phyloP scores from a whole-genome alignment of 2,888 invertebrate genomes.

The Nymphalis urticae region DNA sequence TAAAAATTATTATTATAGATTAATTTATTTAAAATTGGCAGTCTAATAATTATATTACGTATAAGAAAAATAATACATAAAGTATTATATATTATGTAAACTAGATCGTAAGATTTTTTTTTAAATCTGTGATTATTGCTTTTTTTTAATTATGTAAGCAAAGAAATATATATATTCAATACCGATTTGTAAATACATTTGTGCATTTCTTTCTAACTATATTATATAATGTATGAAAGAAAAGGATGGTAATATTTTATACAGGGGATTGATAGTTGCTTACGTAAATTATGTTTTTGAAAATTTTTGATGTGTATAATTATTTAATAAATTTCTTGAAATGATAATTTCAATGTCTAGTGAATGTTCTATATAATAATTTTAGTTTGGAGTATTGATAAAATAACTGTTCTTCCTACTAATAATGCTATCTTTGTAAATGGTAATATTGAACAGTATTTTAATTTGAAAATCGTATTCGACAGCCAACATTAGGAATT shows the following conservation, averaged over 20 bases:
- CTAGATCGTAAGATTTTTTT: slow-evolving; percentile 16
- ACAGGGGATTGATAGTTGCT: neutral
- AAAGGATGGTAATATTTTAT: neutral
- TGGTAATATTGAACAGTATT: too few relatives aligned
- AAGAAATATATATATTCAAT: too few relatives aligned
- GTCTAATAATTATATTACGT: slow-evolving; percentile 16
- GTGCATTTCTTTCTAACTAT: neutral
- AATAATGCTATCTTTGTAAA: too few relatives aligned
- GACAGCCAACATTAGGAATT: too few relatives aligned
- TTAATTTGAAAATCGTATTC: too few relatives aligned
- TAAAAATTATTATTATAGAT: slow-evolving; percentile 26
- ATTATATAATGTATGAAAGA: neutral
- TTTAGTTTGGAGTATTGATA: too few relatives aligned
- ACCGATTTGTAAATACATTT: slow-evolving; percentile 1
- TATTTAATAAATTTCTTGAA: too few relatives aligned
- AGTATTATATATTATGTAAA: slow-evolving; percentile 8
- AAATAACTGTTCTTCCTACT: too few relatives aligned
- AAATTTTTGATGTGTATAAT: too few relatives aligned
- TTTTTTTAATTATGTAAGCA: slow-evolving; percentile 7
- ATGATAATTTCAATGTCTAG: too few relatives aligned
- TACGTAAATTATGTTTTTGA: neutral
- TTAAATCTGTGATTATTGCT: slow-evolving; percentile 24
- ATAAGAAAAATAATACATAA: slow-evolving; percentile 19
- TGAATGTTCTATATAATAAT: too few relatives aligned
- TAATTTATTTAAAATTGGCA: slow-evolving; percentile 34